Conservation (phyloP, 2,888 invertebrate genomes). For the Hanleya hanleyi region DNA sequence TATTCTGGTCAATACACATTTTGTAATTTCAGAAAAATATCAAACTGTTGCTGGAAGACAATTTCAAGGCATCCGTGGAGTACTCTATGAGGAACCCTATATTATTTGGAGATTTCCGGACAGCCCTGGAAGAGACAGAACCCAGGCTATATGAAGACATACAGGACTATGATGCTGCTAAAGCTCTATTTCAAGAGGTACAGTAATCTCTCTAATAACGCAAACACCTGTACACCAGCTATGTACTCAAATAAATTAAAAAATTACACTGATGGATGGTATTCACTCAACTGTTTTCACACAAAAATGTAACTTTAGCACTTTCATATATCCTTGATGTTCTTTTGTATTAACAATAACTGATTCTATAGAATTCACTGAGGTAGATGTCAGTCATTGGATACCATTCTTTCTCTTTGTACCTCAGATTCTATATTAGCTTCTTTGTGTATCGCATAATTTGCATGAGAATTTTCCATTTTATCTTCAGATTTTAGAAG, state of each 20-base stretch:
- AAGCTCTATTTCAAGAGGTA: conserved; percentile 89
- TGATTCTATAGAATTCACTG: too few species aligned
- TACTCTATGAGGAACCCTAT: conserved; percentile 87
- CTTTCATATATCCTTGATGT: too few species aligned
- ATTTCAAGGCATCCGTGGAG: conserved; percentile 75
- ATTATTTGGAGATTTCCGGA: conserved; percentile 91
- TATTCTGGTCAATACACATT: not conserved
- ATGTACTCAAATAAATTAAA: too few species aligned
- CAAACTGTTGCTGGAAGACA: conserved; percentile 74
- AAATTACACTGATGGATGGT: too few species aligned
- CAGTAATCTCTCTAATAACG: too few species aligned
- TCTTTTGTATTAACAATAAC: too few species aligned
- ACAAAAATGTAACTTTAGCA: too few species aligned
- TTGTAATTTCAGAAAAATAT: conserved; percentile 52
- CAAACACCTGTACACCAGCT: too few species aligned
- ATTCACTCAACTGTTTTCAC: too few species aligned
- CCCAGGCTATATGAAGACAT: conserved; percentile 90
- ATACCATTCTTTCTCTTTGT: not conserved
- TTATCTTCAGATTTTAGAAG: conserved; percentile 82
- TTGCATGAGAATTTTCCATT: too few species aligned
- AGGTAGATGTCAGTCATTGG: too few species aligned
- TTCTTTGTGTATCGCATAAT: too few species aligned
- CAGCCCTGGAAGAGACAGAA: conserved; percentile 87
- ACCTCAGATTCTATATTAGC: not conserved
- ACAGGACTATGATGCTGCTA: conserved; percentile 91